Evolutionary conservation across 2,888 invertebrate species (phyloP).

Genomic region (Anticlea derivata): DNA sequence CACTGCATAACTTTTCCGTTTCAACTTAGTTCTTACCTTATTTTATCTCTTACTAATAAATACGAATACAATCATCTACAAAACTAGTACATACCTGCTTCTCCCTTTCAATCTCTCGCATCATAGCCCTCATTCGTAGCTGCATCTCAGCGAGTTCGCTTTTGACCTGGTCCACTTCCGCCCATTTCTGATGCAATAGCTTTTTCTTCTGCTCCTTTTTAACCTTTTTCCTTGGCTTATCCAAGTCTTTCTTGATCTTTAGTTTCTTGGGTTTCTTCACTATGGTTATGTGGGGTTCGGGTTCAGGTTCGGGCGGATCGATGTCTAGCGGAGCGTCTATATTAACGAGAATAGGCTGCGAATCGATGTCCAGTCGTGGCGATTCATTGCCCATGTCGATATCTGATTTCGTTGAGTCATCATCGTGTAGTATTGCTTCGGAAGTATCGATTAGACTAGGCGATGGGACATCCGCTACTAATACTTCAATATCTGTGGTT

Average conservation of each 20-base stretch:
- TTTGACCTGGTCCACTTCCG: constrained; percentile 61
- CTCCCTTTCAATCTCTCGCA: constrained; percentile 43
- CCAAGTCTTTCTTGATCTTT: constrained; percentile 4
- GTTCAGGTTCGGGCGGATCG: constrained; percentile 8
- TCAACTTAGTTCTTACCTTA: constrained; percentile 16
- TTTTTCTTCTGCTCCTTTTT: constrained; percentile 69
- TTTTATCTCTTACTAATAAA: constrained; percentile 9
- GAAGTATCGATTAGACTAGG: constrained; percentile 18
- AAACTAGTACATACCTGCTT: constrained; percentile 23
- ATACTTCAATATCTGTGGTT: constrained; percentile 10
- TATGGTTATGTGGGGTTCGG: not conserved
- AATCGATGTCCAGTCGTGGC: constrained; percentile 18
- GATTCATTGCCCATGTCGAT: constrained; percentile 26
- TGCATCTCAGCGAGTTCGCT: constrained; percentile 70
- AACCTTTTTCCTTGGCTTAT: constrained; percentile 48
- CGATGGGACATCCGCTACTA: constrained; percentile 26
- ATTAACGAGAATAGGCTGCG: constrained; percentile 24
- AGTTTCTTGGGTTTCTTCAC: constrained; percentile 12
- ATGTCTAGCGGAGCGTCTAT: constrained; percentile 24
- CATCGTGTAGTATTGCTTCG: constrained; percentile 12
- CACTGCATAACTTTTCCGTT: too few species aligned
- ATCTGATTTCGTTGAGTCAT: constrained; percentile 27
- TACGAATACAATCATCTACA: constrained; percentile 3
- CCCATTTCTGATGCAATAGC: constrained; percentile 19
- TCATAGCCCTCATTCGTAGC: constrained; percentile 59